Percentiles rank a stretch among this genome's conserved stretches.
Evolutionary conservation across 1,140 invertebrate species (phyloP).

Genomic region (Drosophila insularis): DNA sequence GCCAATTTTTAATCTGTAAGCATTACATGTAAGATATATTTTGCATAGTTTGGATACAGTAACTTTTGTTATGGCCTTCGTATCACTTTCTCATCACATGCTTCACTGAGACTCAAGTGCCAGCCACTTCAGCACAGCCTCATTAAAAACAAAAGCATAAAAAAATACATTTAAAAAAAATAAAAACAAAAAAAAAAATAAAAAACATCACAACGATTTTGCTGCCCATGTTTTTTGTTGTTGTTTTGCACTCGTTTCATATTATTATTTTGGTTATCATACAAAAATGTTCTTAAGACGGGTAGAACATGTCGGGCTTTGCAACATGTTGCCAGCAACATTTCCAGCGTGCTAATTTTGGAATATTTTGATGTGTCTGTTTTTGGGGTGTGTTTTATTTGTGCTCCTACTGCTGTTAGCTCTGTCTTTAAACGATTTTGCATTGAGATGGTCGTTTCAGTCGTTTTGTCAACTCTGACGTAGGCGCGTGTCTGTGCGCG

Average conservation of each 20-base stretch:
- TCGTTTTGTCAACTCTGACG: constrained; percentile 68
- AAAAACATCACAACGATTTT: constrained; percentile 26
- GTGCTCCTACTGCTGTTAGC: neutral
- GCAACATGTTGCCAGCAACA: constrained; percentile 56
- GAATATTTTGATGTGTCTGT: constrained; percentile 32
- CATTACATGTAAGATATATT: no score
- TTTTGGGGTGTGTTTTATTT: constrained; percentile 63
- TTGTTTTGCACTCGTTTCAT: constrained; percentile 12
- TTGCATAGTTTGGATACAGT: no score
- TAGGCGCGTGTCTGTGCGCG: constrained; percentile 32
- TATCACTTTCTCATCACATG: constrained; percentile 23
- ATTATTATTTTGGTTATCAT: constrained; percentile 33
- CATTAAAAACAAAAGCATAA: constrained; percentile 42
- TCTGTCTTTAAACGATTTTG: constrained; percentile 21
- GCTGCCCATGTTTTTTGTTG: constrained; percentile 22
- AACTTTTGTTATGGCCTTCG: neutral
- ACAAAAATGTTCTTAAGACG: neutral
- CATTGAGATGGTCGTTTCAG: constrained; percentile 47
- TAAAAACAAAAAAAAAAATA: constrained; percentile 14
- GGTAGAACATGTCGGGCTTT: constrained; percentile 11
- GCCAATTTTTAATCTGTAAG: no score
- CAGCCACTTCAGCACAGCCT: constrained; percentile 68
- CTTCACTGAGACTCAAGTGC: constrained; percentile 40
- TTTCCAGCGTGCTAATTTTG: constrained; percentile 66
- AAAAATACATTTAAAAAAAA: constrained; percentile 13